Conservation (phyloP, 1,140 invertebrate genomes). For the Rhizoglyphus robini region DNA sequence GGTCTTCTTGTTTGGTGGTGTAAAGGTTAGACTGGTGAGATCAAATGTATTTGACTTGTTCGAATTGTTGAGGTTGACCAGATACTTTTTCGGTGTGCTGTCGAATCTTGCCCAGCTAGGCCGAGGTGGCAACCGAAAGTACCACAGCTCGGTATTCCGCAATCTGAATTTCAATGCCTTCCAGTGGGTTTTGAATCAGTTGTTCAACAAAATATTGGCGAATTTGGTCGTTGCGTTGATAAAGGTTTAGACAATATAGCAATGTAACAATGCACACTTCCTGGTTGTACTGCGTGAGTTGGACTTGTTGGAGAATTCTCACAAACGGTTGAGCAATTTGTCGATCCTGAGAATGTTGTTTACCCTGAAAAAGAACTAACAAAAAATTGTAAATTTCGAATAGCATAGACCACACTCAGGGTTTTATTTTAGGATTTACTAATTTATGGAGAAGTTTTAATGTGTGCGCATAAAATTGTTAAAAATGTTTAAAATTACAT, state of each 20-base stretch:
- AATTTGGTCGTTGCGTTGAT: constrained; percentile 5
- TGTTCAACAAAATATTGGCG: constrained; percentile 6
- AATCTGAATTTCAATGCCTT: constrained; percentile 11
- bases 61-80: not conserved
- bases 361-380: not conserved
- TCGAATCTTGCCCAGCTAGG: not conserved
- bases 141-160: constrained; percentile 16
- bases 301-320: not conserved
- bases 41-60: constrained; percentile 15
- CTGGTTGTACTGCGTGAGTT: not conserved
- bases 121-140: not conserved
- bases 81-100: not conserved
- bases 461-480: no score
- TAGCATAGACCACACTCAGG: not conserved
- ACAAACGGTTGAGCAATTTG: not conserved
- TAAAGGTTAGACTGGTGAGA: constrained; percentile 18
- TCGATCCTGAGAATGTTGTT: no score
- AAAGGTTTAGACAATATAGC: not conserved
- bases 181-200: not conserved
- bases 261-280: not conserved
- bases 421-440: not conserved
- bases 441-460: no score
- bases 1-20: constrained; percentile 2
- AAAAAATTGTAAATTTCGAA: constrained; percentile 14
- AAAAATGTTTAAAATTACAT: no score